Percentiles rank a stretch among this genome's conserved stretches.
phyloP scores from a whole-genome alignment of 2,888 invertebrate species.

The Cheilosia variabilis region DNA sequence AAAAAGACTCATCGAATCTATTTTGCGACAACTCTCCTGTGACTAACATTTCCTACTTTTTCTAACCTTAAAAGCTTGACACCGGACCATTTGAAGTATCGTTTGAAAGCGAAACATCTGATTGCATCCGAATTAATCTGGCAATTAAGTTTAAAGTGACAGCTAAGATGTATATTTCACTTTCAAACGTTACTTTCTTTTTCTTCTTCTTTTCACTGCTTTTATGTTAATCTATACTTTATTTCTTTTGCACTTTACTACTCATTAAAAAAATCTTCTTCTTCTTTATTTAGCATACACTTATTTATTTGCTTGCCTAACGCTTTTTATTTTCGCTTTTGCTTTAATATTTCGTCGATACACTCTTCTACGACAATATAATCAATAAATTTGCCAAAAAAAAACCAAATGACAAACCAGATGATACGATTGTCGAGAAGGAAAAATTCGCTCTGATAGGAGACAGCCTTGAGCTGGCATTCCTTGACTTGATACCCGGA shows the following conservation, averaged over 20 bases:
- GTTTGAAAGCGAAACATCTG: not conserved
- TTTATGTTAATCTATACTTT: constrained; percentile 26
- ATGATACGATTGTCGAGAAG: constrained; percentile 94
- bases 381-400: constrained; percentile 55
- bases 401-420: constrained; percentile 83
- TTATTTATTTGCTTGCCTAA: constrained; percentile 74
- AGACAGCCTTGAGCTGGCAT: constrained; percentile 96
- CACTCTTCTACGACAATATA: constrained; percentile 12
- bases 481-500: constrained; percentile 91
- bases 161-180: constrained; percentile 12
- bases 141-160: not conserved
- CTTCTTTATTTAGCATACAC: constrained; percentile 59
- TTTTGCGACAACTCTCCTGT: constrained; percentile 32
- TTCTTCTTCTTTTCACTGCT: constrained; percentile 44
- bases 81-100: not conserved
- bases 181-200: constrained; percentile 19
- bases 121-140: not conserved
- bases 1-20: constrained; percentile 55
- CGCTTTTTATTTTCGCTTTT: constrained; percentile 76
- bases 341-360: constrained; percentile 57
- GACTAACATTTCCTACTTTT: constrained; percentile 67
- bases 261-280: constrained; percentile 67
- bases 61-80: constrained; percentile 17
- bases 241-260: constrained; percentile 76
- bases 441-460: constrained; percentile 97